Conservation (phyloP, 2,797 vertebrate genomes). For the Lutjanus argentimaculatus region DNA sequence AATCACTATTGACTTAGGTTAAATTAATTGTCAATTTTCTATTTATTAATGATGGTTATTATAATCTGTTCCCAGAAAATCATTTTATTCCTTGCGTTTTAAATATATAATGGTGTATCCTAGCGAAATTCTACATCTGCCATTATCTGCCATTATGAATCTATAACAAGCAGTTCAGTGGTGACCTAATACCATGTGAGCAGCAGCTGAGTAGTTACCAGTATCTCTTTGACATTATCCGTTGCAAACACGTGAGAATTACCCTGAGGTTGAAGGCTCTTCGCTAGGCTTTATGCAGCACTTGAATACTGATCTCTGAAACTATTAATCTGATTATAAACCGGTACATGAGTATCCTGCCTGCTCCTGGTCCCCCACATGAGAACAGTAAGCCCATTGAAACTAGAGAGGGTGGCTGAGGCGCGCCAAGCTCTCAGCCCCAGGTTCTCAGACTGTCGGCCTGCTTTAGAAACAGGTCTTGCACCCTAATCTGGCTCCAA, state of each 20-base stretch:
- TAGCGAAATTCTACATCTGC: slow-evolving; percentile 14
- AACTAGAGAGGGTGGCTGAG: slow-evolving; percentile 67
- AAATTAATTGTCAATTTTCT: too few relatives aligned
- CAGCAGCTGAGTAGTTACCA: slow-evolving; percentile 78
- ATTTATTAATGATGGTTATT: too few relatives aligned
- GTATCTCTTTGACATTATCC: slow-evolving; percentile 86
- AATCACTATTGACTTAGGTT: too few relatives aligned
- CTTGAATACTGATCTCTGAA: slow-evolving; percentile 66
- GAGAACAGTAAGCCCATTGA: slow-evolving; percentile 77
- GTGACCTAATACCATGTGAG: slow-evolving; percentile 79
- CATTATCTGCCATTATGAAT: slow-evolving; percentile 41
- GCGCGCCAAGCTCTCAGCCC: slow-evolving; percentile 53
- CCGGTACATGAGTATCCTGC: slow-evolving; percentile 62
- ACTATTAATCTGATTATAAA: slow-evolving; percentile 81
- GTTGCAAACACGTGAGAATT: slow-evolving; percentile 75
- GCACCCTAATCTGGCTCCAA: slow-evolving; percentile 47
- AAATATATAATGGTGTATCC: background rate
- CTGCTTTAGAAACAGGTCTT: slow-evolving; percentile 30
- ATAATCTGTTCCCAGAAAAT: too few relatives aligned
- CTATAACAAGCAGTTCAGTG: slow-evolving; percentile 48
- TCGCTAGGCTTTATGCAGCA: slow-evolving; percentile 57
- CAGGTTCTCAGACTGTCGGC: slow-evolving; percentile 55
- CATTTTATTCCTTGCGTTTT: background rate
- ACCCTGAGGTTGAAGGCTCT: slow-evolving; percentile 59
- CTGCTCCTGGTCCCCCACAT: slow-evolving; percentile 61